Evolutionary conservation across 2,113 vertebrate species (phyloP).

Genomic region (Crotalus tigris): DNA sequence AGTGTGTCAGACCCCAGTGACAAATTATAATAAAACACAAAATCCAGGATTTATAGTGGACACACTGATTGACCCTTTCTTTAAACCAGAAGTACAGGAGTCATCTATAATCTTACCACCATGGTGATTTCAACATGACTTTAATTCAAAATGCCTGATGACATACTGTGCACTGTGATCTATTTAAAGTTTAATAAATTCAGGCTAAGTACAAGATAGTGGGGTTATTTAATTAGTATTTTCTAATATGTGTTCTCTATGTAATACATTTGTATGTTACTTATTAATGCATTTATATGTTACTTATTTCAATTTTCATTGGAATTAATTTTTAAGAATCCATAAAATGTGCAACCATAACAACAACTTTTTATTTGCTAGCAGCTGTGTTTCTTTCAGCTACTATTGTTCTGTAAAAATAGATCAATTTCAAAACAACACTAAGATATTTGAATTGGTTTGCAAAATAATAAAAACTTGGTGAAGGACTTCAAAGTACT

Average conservation of each 20-base stretch:
- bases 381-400: neutral
- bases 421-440: neutral
- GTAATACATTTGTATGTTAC: neutral
- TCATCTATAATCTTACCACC: neutral
- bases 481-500: neutral
- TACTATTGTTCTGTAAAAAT: neutral
- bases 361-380: neutral
- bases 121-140: slow-evolving; percentile 1
- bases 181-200: neutral
- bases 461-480: neutral
- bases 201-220: neutral
- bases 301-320: neutral
- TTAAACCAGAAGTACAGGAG: neutral
- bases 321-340: neutral
- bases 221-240: neutral
- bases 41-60: slow-evolving; percentile 6
- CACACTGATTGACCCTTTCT: neutral
- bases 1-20: neutral
- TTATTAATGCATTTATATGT: neutral
- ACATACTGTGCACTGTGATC: neutral
- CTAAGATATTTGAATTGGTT: neutral
- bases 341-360: neutral
- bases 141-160: slow-evolving; percentile 8
- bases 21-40: slow-evolving; percentile 5
- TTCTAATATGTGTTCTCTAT: neutral